Conservation (phyloP, 2,888 invertebrate species). For the Hoplodrina blanda region DNA sequence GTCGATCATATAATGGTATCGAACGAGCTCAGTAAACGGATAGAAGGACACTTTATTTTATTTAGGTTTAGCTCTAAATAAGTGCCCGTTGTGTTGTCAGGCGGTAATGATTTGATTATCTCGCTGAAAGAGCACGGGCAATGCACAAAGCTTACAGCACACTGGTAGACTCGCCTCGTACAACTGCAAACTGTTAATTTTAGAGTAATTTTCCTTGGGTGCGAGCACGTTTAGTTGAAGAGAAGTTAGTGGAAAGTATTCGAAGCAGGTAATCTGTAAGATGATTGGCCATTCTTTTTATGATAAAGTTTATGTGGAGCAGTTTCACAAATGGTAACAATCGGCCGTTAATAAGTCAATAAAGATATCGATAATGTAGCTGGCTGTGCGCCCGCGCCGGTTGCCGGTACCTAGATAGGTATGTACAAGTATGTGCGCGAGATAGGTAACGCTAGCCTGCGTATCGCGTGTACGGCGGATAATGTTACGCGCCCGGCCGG, state of each 20-base stretch:
- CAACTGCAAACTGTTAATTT: slow-evolving; percentile 59
- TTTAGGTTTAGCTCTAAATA: slow-evolving; percentile 77
- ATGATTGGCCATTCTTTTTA: slow-evolving; percentile 60
- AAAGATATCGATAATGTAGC: slow-evolving; percentile 61
- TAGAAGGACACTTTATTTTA: slow-evolving; percentile 62
- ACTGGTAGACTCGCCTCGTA: slow-evolving; percentile 50
- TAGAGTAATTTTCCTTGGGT: slow-evolving; percentile 56
- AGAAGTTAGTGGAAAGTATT: slow-evolving; percentile 51
- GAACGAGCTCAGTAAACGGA: slow-evolving; percentile 61
- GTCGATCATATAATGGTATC: slow-evolving; percentile 71
- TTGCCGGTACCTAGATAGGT: slow-evolving; percentile 46
- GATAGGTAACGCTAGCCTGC: slow-evolving; percentile 88
- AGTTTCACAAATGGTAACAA: slow-evolving; percentile 53
- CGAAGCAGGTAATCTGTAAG: slow-evolving; percentile 31
- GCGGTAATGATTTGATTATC: slow-evolving; percentile 86
- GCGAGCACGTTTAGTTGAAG: slow-evolving; percentile 38
- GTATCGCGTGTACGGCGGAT: slow-evolving; percentile 87
- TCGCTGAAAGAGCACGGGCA: slow-evolving; percentile 80
- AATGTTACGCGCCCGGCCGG: slow-evolving; percentile 87
- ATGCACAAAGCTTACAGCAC: slow-evolving; percentile 75
- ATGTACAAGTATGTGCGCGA: slow-evolving; percentile 60
- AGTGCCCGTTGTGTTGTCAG: slow-evolving; percentile 76
- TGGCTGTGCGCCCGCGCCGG: slow-evolving; percentile 60
- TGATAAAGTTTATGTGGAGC: slow-evolving; percentile 39
- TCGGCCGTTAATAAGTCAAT: slow-evolving; percentile 57